Percentiles rank a stretch among this genome's conserved stretches.
phyloP scores from a whole-genome alignment of 2,113 vertebrate genomes.

The Cyrtonyx montezumae region DNA sequence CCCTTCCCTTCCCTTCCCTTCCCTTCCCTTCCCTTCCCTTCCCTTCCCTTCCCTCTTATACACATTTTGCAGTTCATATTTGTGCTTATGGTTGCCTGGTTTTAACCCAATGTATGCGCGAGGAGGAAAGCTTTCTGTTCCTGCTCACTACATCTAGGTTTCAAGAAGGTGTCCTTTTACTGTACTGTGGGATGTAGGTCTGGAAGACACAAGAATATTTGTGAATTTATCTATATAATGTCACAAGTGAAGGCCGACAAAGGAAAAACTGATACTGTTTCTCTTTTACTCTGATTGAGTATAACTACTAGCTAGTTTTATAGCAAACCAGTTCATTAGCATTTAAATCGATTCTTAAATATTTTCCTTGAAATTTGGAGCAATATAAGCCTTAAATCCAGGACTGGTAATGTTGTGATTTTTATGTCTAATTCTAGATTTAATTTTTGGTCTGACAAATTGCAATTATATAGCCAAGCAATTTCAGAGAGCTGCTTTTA shows the following conservation, averaged over 20 bases:
- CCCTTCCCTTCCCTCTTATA: neutral
- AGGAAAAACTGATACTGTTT: neutral
- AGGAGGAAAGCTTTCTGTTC: neutral
- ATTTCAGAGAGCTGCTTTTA: conserved; percentile 29
- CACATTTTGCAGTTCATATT: neutral
- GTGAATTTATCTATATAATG: neutral
- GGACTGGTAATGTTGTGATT: conserved; percentile 2
- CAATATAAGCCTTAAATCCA: conserved; percentile 34
- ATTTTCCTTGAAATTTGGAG: conserved; percentile 44
- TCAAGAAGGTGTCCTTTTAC: neutral
- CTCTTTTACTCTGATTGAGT: neutral
- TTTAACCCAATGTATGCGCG: neutral
- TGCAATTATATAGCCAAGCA: neutral
- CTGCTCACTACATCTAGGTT: neutral
- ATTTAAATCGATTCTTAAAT: conserved; percentile 69
- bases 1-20: no score
- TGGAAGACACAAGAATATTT: neutral
- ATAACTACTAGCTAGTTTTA: neutral
- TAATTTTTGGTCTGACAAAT: neutral
- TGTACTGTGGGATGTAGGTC: neutral
- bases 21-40: no score
- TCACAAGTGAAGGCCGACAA: neutral
- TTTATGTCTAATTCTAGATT: conserved; percentile 57
- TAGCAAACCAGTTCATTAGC: conserved; percentile 52
- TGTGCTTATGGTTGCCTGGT: neutral